phyloP scores from a whole-genome alignment of 2,113 vertebrate genomes.

The Coptodon rendalli region DNA sequence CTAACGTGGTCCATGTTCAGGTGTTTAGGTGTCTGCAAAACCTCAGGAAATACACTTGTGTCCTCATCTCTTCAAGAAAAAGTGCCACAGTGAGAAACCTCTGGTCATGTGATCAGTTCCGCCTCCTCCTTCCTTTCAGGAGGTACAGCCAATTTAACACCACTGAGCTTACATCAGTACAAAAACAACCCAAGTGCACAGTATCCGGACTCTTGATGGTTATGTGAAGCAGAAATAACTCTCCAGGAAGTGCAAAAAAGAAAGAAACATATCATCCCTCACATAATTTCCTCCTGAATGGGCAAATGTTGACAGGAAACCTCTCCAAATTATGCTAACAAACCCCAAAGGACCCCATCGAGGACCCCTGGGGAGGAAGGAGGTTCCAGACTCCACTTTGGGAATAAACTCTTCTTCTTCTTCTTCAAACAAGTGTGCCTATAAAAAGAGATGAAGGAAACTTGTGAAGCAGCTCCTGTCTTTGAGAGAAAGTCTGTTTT shows the following conservation, averaged over 20 bases:
- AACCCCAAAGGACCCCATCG: not conserved
- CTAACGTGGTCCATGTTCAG: not conserved
- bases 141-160: not conserved
- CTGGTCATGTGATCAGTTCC: not conserved
- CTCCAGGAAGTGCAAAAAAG: not conserved
- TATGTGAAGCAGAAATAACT: not conserved
- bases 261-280: not conserved
- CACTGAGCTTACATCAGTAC: not conserved
- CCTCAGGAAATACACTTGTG: not conserved
- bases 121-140: not conserved
- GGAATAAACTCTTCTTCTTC: not conserved
- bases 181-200: not conserved
- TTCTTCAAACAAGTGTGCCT: not conserved
- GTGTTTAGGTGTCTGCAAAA: not conserved
- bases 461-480: not conserved
- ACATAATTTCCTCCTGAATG: not conserved
- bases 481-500: constrained; percentile 15
- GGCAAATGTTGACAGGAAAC: not conserved
- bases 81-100: not conserved
- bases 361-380: not conserved
- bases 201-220: not conserved
- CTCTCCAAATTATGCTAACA: not conserved
- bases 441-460: constrained; percentile 7
- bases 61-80: not conserved
- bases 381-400: not conserved